phyloP scores from a whole-genome alignment of 2,797 vertebrate genomes.

The Synanceia verrucosa region DNA sequence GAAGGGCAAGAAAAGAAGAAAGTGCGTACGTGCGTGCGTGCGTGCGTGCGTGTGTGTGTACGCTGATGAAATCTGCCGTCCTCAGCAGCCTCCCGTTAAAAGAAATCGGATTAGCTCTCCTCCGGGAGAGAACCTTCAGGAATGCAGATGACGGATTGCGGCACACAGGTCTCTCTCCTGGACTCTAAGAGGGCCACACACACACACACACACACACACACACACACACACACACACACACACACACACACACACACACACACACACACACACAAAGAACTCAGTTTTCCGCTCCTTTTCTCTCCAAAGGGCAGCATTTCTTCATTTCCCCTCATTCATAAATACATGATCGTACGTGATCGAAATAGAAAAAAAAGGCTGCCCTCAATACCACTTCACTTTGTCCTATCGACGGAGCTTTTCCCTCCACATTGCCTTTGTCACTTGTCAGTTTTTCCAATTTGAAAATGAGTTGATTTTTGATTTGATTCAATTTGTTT shows the following conservation, averaged over 20 bases:
- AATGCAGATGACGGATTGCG: constrained; percentile 81
- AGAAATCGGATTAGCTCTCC: constrained; percentile 81
- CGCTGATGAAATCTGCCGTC: constrained; percentile 80
- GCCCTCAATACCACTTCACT: constrained; percentile 55
- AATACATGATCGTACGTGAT: constrained; percentile 59
- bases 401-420: constrained; percentile 51
- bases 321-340: constrained; percentile 69
- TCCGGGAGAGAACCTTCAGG: constrained; percentile 77
- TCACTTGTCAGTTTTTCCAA: constrained; percentile 57
- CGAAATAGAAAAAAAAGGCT: constrained; percentile 41
- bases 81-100: constrained; percentile 79
- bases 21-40: constrained; percentile 19
- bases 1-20: constrained; percentile 40
- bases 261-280: constrained; percentile 48
- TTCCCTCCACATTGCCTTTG: constrained; percentile 35
- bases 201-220: constrained; percentile 1
- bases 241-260: neutral
- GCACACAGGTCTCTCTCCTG: constrained; percentile 71
- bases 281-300: constrained; percentile 35
- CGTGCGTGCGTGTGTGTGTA: constrained; percentile 9
- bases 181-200: constrained; percentile 50
- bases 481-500: constrained; percentile 55
- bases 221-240: neutral
- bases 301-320: constrained; percentile 59
- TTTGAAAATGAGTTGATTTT: constrained; percentile 53